These are phyloP conservation scores for Vidua macroura DNA, from an alignment of 2,113 vertebrate genomes.

Conservation along the genomic window DNA sequence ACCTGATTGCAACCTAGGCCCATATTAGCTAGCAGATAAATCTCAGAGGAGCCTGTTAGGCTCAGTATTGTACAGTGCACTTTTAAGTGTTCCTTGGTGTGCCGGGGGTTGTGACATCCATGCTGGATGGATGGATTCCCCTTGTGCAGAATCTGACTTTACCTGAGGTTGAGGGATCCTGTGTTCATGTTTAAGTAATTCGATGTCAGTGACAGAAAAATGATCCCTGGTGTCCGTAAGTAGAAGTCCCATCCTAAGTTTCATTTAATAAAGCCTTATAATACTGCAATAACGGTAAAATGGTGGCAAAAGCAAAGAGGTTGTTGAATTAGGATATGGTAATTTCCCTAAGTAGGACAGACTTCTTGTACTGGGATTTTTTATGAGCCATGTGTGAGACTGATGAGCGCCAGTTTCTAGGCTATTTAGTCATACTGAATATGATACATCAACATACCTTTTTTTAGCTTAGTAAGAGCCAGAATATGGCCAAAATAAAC, in stretches of 20 bases:
- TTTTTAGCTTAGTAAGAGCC: neutral
- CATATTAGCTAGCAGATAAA: neutral
- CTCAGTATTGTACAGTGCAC: neutral
- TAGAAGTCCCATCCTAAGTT: neutral
- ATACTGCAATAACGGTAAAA: neutral
- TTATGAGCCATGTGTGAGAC: neutral
- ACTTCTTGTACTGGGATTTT: neutral
- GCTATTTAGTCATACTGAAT: neutral
- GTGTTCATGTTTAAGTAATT: neutral
- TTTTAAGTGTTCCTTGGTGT: neutral
- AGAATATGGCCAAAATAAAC: neutral
- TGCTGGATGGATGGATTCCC: neutral
- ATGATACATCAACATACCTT: neutral
- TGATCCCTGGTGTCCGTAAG: neutral
- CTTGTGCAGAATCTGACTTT: neutral
- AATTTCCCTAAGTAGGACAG: neutral
- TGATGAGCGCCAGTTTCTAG: neutral
- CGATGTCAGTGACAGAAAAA: neutral
- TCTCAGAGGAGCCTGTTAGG: neutral
- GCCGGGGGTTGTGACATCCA: neutral
- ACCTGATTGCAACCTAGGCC: neutral
- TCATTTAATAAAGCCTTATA: neutral
- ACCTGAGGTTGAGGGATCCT: neutral
- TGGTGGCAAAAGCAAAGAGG: neutral
- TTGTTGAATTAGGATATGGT: neutral